Conservation (phyloP, 2,113 vertebrate species). For the Nettapus auritus region DNA sequence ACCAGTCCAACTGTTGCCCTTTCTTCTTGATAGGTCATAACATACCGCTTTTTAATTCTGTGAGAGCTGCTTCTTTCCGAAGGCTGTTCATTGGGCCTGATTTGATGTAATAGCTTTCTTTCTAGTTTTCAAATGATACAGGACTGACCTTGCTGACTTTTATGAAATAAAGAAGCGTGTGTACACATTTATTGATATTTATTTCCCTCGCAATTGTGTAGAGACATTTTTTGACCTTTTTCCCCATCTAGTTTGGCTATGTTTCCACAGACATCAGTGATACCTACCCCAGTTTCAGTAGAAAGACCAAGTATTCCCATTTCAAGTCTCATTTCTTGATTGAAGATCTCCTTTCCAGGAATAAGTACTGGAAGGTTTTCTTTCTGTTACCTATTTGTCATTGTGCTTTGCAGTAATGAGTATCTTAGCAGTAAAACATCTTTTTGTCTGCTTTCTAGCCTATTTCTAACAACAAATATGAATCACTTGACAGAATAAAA, state of each 20-base stretch:
- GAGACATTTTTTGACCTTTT: neutral
- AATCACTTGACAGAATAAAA: constrained; percentile 15
- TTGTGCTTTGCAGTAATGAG: neutral
- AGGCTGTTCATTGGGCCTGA: neutral
- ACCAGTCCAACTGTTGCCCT: neutral
- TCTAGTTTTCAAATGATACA: neutral
- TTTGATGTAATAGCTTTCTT: neutral
- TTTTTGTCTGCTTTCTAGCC: neutral
- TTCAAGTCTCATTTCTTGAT: neutral
- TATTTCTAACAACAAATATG: neutral
- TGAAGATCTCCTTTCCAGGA: neutral
- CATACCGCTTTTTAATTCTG: neutral
- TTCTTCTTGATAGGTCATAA: neutral
- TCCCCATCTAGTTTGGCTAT: neutral
- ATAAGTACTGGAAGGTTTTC: neutral
- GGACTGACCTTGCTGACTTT: neutral
- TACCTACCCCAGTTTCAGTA: neutral
- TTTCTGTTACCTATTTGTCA: neutral
- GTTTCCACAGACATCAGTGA: neutral
- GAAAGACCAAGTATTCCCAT: neutral
- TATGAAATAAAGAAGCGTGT: neutral
- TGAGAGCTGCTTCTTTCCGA: neutral
- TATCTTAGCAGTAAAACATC: neutral
- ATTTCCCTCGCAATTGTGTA: neutral
- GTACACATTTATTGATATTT: neutral